These are phyloP conservation scores for Vulpes vulpes DNA, from an alignment of 2,113 vertebrate species.

Conservation along the genomic window DNA sequence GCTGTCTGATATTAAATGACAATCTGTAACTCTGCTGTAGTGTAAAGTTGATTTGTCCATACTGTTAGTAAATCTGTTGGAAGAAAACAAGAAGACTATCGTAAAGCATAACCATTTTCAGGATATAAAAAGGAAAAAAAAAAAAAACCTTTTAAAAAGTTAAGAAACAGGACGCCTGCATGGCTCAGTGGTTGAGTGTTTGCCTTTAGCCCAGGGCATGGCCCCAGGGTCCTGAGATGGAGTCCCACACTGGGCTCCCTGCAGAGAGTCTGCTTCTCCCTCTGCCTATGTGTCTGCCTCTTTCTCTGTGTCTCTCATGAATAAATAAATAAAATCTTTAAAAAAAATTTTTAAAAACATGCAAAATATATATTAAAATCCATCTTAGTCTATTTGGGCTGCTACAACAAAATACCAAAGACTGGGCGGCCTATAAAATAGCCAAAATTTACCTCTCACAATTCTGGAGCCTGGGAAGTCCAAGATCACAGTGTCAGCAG, in stretches of 20 bases:
- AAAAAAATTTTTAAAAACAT: neutral
- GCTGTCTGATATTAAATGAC: constrained; percentile 36
- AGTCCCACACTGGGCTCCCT: too few relatives aligned
- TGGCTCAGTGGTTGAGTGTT: too few relatives aligned
- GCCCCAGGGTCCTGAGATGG: too few relatives aligned
- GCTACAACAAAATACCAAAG: neutral
- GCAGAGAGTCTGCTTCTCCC: too few relatives aligned
- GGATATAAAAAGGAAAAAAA: neutral
- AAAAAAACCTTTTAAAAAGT: neutral
- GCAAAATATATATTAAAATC: neutral
- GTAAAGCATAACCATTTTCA: neutral
- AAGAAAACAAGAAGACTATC: neutral
- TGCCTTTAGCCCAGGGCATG: too few relatives aligned
- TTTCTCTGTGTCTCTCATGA: too few relatives aligned
- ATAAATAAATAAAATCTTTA: too few relatives aligned
- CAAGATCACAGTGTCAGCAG: neutral
- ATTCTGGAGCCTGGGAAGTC: neutral
- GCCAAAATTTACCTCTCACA: neutral
- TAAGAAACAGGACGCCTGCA: neutral
- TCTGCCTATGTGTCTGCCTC: too few relatives aligned
- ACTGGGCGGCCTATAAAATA: neutral
- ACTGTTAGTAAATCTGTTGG: neutral
- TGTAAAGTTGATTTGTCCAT: constrained; percentile 7
- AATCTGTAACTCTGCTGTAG: neutral
- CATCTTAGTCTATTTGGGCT: neutral